Conservation (phyloP, 1,140 invertebrate species). For the Phymastichus coffea region DNA sequence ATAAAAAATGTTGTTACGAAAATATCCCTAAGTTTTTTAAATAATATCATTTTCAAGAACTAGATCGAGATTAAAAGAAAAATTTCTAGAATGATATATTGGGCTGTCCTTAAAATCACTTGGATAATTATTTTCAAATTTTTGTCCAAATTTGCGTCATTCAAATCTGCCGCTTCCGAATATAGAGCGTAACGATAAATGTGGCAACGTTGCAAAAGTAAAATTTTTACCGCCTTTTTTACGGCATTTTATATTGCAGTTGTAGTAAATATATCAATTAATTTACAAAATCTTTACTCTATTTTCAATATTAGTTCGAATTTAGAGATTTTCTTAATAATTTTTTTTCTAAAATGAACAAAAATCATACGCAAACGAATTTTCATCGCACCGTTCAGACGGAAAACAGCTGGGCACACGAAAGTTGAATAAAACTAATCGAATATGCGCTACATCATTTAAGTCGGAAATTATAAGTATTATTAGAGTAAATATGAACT, state of each 20-base stretch:
- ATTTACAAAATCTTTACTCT: background rate
- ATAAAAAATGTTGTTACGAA: no score
- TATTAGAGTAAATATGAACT: no score
- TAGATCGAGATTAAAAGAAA: background rate
- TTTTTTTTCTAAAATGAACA: no score
- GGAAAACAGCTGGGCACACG: no score
- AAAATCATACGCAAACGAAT: no score
- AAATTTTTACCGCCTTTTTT: constrained; percentile 9
- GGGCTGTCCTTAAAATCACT: background rate
- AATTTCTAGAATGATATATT: background rate
- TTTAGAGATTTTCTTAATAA: no score
- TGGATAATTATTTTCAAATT: background rate
- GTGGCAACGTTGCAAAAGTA: background rate
- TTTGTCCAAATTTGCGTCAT: background rate
- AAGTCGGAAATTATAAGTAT: no score
- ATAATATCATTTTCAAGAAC: background rate
- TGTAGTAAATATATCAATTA: background rate
- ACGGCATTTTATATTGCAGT: background rate
- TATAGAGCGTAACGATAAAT: background rate
- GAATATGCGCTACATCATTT: no score
- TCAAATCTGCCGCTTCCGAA: background rate
- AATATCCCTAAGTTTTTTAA: no score
- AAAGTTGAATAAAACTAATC: no score
- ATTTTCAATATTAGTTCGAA: no score
- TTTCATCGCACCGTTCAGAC: no score